Conservation (phyloP, 2,888 invertebrate species). For the Lampropteryx suffumata region DNA sequence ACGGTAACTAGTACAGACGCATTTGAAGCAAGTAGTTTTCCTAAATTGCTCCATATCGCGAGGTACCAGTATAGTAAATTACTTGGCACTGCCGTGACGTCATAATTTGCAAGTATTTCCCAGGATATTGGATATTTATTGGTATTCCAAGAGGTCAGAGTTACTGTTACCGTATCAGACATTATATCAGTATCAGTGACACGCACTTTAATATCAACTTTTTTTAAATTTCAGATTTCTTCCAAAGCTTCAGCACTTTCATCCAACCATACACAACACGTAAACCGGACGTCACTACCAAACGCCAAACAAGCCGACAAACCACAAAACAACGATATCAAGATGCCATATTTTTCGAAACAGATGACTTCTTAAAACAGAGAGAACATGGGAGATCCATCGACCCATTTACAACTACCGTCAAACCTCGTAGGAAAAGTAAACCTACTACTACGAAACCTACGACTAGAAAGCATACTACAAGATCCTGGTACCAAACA, state of each 20-base stretch:
- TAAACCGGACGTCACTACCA: constrained; percentile 25
- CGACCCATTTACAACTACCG: constrained; percentile 36
- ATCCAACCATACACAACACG: constrained; percentile 40
- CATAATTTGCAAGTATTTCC: no score
- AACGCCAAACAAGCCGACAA: constrained; percentile 25
- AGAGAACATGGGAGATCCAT: constrained; percentile 3
- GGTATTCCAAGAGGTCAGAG: no score
- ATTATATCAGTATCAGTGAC: no score
- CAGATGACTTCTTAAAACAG: constrained; percentile 31
- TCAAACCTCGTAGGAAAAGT: constrained; percentile 40
- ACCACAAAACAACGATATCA: constrained; percentile 28
- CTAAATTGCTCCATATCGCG: no score
- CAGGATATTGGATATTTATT: no score
- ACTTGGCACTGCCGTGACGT: no score
- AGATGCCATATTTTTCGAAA: constrained; percentile 29
- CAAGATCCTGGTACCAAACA: constrained; percentile 4
- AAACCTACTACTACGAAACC: constrained; percentile 11
- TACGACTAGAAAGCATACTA: constrained; percentile 8
- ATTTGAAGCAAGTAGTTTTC: no score
- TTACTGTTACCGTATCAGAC: no score
- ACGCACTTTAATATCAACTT: no score
- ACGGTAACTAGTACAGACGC: no score
- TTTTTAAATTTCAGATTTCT: constrained; percentile 52
- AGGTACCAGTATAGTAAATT: no score
- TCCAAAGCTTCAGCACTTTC: constrained; percentile 55